Conservation (phyloP, 92 coral and sea anemone species). For the Phymanthus crucifer region DNA sequence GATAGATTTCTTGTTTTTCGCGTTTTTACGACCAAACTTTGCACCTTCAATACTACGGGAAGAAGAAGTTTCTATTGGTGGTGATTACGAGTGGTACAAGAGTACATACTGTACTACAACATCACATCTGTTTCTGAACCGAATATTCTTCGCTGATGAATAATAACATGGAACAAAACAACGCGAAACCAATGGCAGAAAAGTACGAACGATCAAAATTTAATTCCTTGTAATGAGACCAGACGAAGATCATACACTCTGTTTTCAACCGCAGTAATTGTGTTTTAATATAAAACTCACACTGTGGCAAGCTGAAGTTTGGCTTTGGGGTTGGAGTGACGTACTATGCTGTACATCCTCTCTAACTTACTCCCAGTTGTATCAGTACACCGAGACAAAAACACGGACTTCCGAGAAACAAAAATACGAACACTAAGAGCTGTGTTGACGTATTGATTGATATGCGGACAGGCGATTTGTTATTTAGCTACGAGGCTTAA, state of each 20-base stretch:
- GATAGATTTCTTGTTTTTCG: neutral
- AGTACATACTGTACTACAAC: constrained; percentile 5
- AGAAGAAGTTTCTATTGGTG: neutral
- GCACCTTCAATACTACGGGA: neutral
- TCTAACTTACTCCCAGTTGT: neutral
- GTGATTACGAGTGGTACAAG: neutral
- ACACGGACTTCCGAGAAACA: constrained; percentile 8
- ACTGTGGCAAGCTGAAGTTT: constrained; percentile 5
- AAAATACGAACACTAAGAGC: constrained; percentile 8
- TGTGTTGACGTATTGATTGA: constrained; percentile 29
- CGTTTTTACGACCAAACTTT: neutral
- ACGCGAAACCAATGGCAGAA: neutral
- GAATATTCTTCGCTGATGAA: neutral
- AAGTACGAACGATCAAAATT: neutral
- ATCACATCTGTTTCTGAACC: constrained; percentile 3
- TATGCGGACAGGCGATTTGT: neutral
- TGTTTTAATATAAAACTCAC: neutral
- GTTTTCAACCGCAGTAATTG: neutral
- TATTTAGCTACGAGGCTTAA: neutral
- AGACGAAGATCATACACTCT: neutral
- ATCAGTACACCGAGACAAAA: neutral
- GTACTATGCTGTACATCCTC: too few relatives aligned
- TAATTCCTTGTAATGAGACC: neutral
- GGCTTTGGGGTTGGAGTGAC: neutral
- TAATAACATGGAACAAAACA: neutral